phyloP scores from a whole-genome alignment of 2,797 vertebrate species.

The Limosa lapponica region DNA sequence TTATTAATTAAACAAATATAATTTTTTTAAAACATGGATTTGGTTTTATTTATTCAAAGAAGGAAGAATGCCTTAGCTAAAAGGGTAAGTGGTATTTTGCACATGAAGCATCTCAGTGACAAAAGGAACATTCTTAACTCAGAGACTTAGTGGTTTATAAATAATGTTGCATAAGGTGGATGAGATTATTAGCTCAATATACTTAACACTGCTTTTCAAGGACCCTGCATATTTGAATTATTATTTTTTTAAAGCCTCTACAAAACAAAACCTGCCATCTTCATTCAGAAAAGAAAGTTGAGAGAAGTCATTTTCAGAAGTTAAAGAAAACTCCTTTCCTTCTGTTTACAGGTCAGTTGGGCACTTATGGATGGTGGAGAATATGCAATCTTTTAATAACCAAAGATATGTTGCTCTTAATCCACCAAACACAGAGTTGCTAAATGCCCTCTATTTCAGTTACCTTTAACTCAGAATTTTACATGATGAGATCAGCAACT shows the following conservation, averaged over 20 bases:
- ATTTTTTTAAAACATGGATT: accelerated
- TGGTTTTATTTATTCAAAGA: background rate
- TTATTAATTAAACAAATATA: background rate
- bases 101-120: background rate
- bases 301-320: background rate
- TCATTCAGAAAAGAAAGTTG: background rate
- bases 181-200: background rate
- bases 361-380: background rate
- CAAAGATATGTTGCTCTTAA: background rate
- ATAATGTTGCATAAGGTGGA: background rate
- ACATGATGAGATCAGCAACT: background rate
- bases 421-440: background rate
- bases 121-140: background rate
- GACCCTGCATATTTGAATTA: background rate
- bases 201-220: background rate
- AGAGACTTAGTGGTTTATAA: background rate
- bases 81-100: background rate
- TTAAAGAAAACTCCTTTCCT: background rate
- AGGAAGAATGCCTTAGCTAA: background rate
- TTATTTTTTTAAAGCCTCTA: background rate
- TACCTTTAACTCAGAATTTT: background rate
- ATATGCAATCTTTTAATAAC: background rate
- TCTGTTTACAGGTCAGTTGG: background rate
- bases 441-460: background rate
- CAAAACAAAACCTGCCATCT: background rate